Conservation (phyloP, 2,797 vertebrate species). For the Petrocephalus sullivani region DNA sequence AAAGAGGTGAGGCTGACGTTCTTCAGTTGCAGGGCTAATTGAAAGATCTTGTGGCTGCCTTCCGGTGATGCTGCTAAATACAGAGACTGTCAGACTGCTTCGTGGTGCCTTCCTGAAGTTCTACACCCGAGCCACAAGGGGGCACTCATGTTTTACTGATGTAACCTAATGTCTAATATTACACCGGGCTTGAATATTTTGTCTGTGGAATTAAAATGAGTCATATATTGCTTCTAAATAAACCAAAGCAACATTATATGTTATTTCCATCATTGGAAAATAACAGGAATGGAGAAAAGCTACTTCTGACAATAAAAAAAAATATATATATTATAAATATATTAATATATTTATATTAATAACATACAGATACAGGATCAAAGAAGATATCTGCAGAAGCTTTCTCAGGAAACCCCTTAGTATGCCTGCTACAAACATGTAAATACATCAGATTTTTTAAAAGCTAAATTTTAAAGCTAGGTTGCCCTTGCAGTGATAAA, state of each 20-base stretch:
- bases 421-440: neutral
- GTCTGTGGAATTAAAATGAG: neutral
- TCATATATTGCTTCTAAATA: neutral
- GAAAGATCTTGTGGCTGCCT: neutral
- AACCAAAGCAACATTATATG: neutral
- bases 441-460: neutral
- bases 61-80: neutral
- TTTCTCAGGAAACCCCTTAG: neutral
- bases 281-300: neutral
- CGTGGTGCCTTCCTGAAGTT: neutral
- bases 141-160: constrained; percentile 47
- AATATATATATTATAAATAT: too few species aligned
- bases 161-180: neutral
- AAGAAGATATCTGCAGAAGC: neutral
- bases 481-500: neutral
- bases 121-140: constrained; percentile 49
- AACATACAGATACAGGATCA: neutral
- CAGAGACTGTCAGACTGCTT: neutral
- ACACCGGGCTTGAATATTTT: neutral
- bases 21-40: neutral
- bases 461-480: neutral
- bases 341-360: neutral
- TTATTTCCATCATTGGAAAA: neutral
- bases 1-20: neutral
- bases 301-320: constrained; percentile 4